Evolutionary conservation across 2,888 invertebrate species (phyloP), one percentile per base, ranked within the genome.

Genomic region (Catocala sponsa): DNA sequence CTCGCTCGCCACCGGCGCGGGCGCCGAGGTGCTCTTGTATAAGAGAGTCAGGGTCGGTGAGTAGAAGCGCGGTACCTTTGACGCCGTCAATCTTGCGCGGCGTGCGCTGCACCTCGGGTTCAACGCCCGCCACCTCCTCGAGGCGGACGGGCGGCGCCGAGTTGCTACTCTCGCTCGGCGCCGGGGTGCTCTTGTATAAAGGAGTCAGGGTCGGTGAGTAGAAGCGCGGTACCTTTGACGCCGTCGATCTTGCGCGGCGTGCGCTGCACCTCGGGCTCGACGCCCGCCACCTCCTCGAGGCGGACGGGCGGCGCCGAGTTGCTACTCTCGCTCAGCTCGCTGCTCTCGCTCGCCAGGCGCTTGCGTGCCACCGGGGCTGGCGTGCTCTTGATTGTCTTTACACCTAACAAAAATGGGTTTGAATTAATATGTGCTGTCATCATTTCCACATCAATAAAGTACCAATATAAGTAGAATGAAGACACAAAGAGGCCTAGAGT

Each of bases 251-350:
- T 95, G 61, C 94, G 80, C 0, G 94, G 94, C 0, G 95, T 94
- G 60, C 89, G 83, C 74, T 95, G 95, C 38, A 95, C 88, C 72
- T 95, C 95, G 0, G 95, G 95, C 73, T 95, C 95, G 0, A 95
- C 94, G 0, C 95, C 95, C 0, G 94, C 91, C 15, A 95, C 88
- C 70, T 92, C 91, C 59, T 93, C 92, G 0, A 91, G 78, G 0
- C 91, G 60, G n/a, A 78, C 80, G 0, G 92, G 90, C 0, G 91
- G 89, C 2, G 92, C 92, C 0, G 89, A 87, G 82, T 92, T 93
- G 74, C 92, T 91, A 66, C 91, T 92, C 61, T 94, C 94, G 41
- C 91, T 91, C 71, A 93, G 75, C 59, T 91, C 92, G 52, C 94
- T 94, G 70, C 94, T 94, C 68, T 94, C 94, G 58, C 93, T 94